Base-by-base conservation (phyloP, 2,888 invertebrate species). In the Dorcus hopei region DNA sequence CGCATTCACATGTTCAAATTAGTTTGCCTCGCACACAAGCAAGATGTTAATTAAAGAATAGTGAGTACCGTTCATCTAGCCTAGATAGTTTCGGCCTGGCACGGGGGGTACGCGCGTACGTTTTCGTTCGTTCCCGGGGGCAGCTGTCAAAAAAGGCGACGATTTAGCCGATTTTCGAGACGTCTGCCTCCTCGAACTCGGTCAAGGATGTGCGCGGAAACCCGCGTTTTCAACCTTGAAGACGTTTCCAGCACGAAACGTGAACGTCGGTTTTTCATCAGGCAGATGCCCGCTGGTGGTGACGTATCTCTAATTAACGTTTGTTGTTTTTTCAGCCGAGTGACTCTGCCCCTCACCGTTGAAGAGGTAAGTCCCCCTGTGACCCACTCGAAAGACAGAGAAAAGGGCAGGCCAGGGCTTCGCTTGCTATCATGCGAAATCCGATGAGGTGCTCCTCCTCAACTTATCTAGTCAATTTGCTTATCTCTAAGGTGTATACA, bases 311-410 rank as follows among this genome's bases (percentile, higher is more conserved):
- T 59, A 16, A 47, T 49, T 65, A 66, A 66, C 67, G 47, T 43
- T 38, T 52, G 19, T 59, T 48, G 16, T 33, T 48, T 52, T 72
- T 87, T 77, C 87, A 96, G 96, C 85, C 95, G 97, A 77, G 93
- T 97, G 75, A 91, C 94, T 79, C 87, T 97, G 80, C 96, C 96
- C 77, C 86, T 97, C 80, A 94, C 95, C 73, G 96, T 97, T 70
- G 95, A 97, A 83, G 96, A 97, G 91, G 95, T 95, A 84, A 85
- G 90, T 81, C 53, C 9, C 11, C 66, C 61, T 64, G 3, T 54
- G 61, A 62, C 51, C 23, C 39, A 50, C 16, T 3, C 9, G n/a
- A 39, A 11, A 49, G 38, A 33, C 26, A 33, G 26, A 33, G 6
- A 7, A 6, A 33, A 6, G 26, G 26, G 26, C 26, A 33, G 26